A percentile compares a stretch with the other conserved stretches of the same genome.
phyloP scores from a whole-genome alignment of 2,113 vertebrate genomes.

The Hippocampus abdominalis region DNA sequence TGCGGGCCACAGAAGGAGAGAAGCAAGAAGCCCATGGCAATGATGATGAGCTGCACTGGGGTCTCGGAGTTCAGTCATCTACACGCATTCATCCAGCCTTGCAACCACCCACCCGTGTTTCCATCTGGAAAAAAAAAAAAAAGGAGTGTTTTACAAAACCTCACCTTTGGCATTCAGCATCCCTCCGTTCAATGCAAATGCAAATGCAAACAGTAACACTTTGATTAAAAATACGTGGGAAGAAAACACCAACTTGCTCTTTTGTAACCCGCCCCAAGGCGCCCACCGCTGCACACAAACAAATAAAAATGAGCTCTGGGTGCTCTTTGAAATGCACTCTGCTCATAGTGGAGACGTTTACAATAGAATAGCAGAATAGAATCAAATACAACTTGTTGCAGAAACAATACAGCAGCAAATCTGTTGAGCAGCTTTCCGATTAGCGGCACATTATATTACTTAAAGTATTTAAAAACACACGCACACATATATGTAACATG shows the following conservation, averaged over 20 bases:
- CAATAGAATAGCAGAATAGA: conserved; percentile 7
- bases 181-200: conserved; percentile 70
- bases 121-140: conserved; percentile 65
- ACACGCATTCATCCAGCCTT: conserved; percentile 65
- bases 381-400: conserved; percentile 10
- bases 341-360: conserved; percentile 22
- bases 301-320: conserved; percentile 49
- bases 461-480: neutral
- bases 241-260: conserved; percentile 68
- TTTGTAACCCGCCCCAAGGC: conserved; percentile 67
- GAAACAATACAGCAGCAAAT: neutral
- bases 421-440: neutral
- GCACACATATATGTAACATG: no score
- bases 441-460: neutral
- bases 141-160: conserved; percentile 63
- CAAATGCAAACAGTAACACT: conserved; percentile 72
- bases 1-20: conserved; percentile 62
- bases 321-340: conserved; percentile 41
- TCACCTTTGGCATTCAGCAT: conserved; percentile 68
- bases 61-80: conserved; percentile 69
- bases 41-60: conserved; percentile 63
- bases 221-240: conserved; percentile 73
- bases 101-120: conserved; percentile 68
- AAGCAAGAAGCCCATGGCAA: conserved; percentile 66
- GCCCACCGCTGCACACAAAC: conserved; percentile 47